These are phyloP conservation scores for Tridacna gigas DNA, from an alignment of 2,888 invertebrate species.

Conservation along the genomic window DNA sequence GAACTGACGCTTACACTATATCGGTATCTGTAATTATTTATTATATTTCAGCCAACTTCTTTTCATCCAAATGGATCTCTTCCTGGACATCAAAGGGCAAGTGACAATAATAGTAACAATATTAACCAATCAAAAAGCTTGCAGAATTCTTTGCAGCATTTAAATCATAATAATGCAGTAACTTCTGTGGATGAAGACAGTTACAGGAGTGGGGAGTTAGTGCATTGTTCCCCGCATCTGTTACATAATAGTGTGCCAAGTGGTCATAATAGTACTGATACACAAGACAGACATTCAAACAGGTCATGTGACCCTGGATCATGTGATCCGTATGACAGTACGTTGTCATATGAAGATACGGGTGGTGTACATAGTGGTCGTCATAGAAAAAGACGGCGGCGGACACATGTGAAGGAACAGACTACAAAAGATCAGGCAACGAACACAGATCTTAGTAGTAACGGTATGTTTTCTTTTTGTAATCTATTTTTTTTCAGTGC, in stretches of 20 bases:
- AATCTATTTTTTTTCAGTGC: too few relatives aligned
- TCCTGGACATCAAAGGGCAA: conserved; percentile 69
- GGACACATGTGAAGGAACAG: conserved; percentile 69
- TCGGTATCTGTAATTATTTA: neutral
- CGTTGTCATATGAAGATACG: conserved; percentile 68
- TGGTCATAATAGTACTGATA: conserved; percentile 67
- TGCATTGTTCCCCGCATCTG: conserved; percentile 62
- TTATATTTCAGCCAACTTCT: conserved; percentile 57
- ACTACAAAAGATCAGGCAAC: conserved; percentile 80
- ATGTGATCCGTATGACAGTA: conserved; percentile 72
- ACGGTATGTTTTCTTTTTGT: conserved; percentile 68
- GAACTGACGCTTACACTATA: too few relatives aligned
- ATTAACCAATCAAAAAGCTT: conserved; percentile 71
- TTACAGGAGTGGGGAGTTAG: conserved; percentile 65
- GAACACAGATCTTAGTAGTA: conserved; percentile 81
- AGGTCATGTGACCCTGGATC: conserved; percentile 66
- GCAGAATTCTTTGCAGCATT: conserved; percentile 65
- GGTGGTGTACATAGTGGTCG: conserved; percentile 69
- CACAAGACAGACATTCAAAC: conserved; percentile 68
- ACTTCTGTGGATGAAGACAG: conserved; percentile 59
- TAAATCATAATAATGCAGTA: conserved; percentile 55
- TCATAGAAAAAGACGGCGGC: conserved; percentile 72
- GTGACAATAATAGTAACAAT: conserved; percentile 78
- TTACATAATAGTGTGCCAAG: conserved; percentile 67
- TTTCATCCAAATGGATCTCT: conserved; percentile 73